A percentile compares a stretch with the other conserved stretches of the same genome.
phyloP scores from a whole-genome alignment of 2,797 vertebrate species.

The Rousettus madagascariensis region DNA sequence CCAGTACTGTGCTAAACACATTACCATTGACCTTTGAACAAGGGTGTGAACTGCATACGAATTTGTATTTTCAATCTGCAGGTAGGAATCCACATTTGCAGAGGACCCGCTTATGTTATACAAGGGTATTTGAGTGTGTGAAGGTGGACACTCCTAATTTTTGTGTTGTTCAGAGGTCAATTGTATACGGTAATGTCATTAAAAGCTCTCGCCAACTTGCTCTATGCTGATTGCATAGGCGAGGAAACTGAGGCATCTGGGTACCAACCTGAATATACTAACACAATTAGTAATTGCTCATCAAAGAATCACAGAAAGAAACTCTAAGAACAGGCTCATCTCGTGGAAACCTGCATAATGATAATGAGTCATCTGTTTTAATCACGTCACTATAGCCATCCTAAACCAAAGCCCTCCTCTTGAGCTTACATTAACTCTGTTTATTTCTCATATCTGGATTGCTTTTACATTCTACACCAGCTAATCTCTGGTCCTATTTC shows the following conservation, averaged over 20 bases:
- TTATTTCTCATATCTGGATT: constrained; percentile 85
- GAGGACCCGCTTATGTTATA: not conserved
- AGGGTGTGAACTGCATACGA: not conserved
- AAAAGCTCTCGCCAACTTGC: not conserved
- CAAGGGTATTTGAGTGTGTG: not conserved
- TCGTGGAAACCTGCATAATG: constrained; percentile 67
- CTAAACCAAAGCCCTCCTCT: constrained; percentile 71
- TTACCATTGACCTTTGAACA: not conserved
- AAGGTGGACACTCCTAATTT: not conserved
- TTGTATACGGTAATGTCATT: not conserved
- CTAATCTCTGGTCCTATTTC: constrained; percentile 86
- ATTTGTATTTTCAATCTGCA: not conserved
- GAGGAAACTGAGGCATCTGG: not conserved
- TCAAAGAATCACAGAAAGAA: constrained; percentile 66
- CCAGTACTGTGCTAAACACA: not conserved
- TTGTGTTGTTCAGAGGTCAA: not conserved
- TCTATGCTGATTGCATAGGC: not conserved
- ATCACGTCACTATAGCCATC: constrained; percentile 71
- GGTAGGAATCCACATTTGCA: not conserved
- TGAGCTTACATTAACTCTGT: constrained; percentile 79
- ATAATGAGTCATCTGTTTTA: constrained; percentile 81
- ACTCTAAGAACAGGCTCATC: constrained; percentile 68
- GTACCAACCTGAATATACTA: not conserved
- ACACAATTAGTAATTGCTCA: constrained; percentile 71
- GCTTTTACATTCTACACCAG: constrained; percentile 83